Evolutionary conservation across 2,113 vertebrate genomes (phyloP).

Genomic region (Pelecanoides urinatrix): DNA sequence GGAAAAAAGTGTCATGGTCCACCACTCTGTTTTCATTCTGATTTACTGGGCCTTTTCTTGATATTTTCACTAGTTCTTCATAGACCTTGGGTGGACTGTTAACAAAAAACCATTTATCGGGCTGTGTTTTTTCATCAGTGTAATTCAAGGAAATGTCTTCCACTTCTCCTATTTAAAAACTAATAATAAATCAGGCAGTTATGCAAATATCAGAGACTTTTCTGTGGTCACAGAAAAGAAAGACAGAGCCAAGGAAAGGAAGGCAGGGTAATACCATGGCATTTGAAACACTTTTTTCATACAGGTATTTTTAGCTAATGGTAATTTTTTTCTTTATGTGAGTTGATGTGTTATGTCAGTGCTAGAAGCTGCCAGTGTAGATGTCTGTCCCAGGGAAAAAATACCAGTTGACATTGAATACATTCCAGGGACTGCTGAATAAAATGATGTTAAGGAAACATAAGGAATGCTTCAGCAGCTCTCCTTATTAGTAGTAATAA

Average conservation of each 20-base stretch:
- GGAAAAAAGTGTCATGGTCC: background rate
- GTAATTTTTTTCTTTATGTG: background rate
- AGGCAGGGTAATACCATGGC: background rate
- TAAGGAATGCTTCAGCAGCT: background rate
- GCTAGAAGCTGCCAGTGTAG: background rate
- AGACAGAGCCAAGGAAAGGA: background rate
- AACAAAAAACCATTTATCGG: background rate
- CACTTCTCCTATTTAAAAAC: background rate
- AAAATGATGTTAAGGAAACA: background rate
- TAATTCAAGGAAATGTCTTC: background rate
- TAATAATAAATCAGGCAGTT: background rate
- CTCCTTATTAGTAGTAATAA: background rate
- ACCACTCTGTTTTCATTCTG: background rate
- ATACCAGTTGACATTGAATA: background rate
- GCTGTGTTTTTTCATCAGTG: rapidly evolving
- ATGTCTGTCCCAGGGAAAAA: background rate
- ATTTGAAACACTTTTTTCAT: background rate
- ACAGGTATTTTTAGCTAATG: conserved; percentile 21
- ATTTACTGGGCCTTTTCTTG: background rate
- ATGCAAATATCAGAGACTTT: background rate
- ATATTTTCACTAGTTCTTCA: background rate
- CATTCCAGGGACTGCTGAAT: background rate
- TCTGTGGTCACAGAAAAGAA: background rate
- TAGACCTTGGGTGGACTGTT: background rate
- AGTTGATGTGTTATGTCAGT: background rate